A percentile compares a stretch with the other conserved stretches of the same genome.
Conservation (phyloP, 2,888 invertebrate species). For the Brachyptera putata region DNA sequence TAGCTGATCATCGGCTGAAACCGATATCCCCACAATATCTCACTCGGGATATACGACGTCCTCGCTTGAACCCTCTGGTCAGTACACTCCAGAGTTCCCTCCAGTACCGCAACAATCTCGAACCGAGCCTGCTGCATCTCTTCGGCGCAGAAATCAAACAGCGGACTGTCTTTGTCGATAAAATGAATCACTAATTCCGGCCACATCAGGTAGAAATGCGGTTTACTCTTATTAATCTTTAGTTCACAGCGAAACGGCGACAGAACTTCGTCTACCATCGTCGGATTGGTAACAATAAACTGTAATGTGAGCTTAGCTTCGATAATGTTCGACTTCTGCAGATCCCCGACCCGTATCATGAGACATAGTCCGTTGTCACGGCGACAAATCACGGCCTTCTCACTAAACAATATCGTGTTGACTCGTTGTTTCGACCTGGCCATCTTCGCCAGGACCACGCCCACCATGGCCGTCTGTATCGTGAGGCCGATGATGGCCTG, state of each 20-base stretch:
- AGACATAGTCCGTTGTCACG: conserved; percentile 74
- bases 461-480: conserved; percentile 55
- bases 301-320: conserved; percentile 73
- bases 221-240: conserved; percentile 3
- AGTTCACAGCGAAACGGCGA: conserved; percentile 10
- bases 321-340: conserved; percentile 70
- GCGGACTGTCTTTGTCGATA: conserved; percentile 72
- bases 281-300: conserved; percentile 55
- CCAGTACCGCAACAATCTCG: conserved; percentile 74
- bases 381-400: conserved; percentile 61
- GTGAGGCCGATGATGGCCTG: conserved; percentile 65
- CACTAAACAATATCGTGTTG: conserved; percentile 72
- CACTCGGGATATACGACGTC: conserved; percentile 73
- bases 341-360: conserved; percentile 77
- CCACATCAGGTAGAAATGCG: conserved; percentile 71
- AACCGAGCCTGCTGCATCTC: conserved; percentile 72
- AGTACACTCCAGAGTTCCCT: conserved; percentile 75
- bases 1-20: conserved; percentile 67
- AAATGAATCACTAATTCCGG: conserved; percentile 81
- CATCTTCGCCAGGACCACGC: conserved; percentile 72
- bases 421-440: conserved; percentile 72
- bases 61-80: conserved; percentile 66
- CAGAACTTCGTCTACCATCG: conserved; percentile 36
- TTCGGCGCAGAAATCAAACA: conserved; percentile 71
- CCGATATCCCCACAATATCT: conserved; percentile 80